Evolutionary conservation across 1,140 invertebrate species (phyloP).

Genomic region (Sipha flava): DNA sequence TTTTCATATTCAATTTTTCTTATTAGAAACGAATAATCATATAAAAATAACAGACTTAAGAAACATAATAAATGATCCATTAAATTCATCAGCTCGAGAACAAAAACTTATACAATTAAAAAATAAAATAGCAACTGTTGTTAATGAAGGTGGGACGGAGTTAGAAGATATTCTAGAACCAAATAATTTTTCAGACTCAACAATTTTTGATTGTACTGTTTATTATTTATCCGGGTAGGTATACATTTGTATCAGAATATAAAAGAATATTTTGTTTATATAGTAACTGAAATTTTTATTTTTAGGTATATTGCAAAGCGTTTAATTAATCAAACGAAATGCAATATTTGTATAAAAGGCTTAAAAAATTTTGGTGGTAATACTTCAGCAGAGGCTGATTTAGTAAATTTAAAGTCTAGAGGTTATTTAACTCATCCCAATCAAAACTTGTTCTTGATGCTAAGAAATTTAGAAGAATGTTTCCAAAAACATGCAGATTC

Average conservation of each 20-base stretch:
- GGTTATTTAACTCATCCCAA: background rate
- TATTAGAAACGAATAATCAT: too few relatives aligned
- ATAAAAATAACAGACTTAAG: too few relatives aligned
- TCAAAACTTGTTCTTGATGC: background rate
- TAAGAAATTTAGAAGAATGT: background rate
- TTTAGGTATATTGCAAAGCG: background rate
- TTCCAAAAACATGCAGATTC: background rate
- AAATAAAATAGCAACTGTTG: too few relatives aligned
- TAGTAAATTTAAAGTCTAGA: background rate
- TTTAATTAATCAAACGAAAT: background rate
- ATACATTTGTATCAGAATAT: background rate
- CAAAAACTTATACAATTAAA: too few relatives aligned
- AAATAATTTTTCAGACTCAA: background rate
- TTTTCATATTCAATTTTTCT: too few relatives aligned
- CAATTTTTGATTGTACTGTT: background rate
- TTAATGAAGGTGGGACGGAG: too few relatives aligned
- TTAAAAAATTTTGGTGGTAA: background rate
- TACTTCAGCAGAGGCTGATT: background rate
- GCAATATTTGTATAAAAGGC: background rate
- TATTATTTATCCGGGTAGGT: background rate
- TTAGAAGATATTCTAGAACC: too few relatives aligned
- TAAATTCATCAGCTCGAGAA: too few relatives aligned
- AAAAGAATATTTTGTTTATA: too few relatives aligned
- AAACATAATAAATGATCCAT: too few relatives aligned
- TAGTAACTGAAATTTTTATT: background rate